These are phyloP conservation scores for Atlantisia rogersi DNA, from an alignment of 2,113 vertebrate genomes.

Conservation along the genomic window DNA sequence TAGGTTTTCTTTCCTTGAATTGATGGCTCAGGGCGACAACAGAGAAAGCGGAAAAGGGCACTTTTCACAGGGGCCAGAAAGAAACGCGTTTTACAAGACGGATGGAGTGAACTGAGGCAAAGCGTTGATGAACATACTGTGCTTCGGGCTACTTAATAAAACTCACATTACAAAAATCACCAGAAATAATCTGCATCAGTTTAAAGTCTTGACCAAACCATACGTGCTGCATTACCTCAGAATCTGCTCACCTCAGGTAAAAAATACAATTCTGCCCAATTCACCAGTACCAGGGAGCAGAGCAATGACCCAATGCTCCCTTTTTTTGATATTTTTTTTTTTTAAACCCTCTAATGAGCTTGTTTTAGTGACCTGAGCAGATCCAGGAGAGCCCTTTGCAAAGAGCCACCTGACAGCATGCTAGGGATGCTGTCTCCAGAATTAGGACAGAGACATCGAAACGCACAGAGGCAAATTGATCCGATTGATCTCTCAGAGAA, in stretches of 20 bases:
- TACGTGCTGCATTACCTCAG: fast-evolving
- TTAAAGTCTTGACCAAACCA: not conserved
- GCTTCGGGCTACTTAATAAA: constrained; percentile 3
- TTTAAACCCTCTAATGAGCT: not conserved
- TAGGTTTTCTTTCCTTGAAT: not conserved
- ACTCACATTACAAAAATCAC: constrained; percentile 8
- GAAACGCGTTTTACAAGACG: not conserved
- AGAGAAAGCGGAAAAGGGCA: not conserved
- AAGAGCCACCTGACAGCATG: not conserved
- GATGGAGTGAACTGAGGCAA: not conserved
- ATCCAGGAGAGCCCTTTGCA: not conserved
- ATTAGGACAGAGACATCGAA: constrained; percentile 10
- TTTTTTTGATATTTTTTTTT: not conserved
- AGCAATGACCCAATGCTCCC: not conserved
- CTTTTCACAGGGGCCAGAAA: not conserved
- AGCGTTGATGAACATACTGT: not conserved
- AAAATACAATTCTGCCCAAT: not conserved
- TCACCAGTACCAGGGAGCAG: not conserved
- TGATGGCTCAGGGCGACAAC: not conserved
- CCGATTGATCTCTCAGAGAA: constrained; percentile 4
- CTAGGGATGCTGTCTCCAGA: not conserved
- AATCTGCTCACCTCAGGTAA: not conserved
- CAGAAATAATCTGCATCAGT: not conserved
- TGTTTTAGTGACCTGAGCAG: not conserved
- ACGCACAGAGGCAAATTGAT: constrained; percentile 56